A percentile compares a stretch with the other conserved stretches of the same genome.
Conservation (phyloP, 1,140 invertebrate genomes). For the Drosophila tristis region DNA sequence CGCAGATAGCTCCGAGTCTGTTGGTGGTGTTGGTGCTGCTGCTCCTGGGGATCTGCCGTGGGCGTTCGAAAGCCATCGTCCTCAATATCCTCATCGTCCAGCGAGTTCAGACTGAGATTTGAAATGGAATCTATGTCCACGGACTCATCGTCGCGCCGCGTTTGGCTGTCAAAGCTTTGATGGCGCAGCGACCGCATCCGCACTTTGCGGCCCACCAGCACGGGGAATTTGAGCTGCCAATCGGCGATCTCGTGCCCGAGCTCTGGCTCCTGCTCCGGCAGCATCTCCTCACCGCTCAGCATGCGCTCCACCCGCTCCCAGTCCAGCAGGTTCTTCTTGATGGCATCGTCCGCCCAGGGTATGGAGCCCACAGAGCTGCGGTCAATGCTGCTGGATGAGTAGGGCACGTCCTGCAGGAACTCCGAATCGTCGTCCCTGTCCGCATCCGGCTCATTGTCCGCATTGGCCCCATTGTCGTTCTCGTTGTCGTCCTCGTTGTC, state of each 20-base stretch:
- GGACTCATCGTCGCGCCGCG: conserved; percentile 18
- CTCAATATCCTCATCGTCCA: conserved; percentile 57
- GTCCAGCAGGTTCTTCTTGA: conserved; percentile 80
- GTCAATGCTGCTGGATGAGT: conserved; percentile 81
- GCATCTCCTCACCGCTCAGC: conserved; percentile 64
- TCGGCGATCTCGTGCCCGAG: conserved; percentile 74
- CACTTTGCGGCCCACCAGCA: conserved; percentile 35
- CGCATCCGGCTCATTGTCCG: conserved; percentile 21
- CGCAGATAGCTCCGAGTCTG: conserved; percentile 37
- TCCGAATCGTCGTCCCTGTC: conserved; percentile 75
- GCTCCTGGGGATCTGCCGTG: conserved; percentile 42
- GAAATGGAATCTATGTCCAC: conserved; percentile 68
- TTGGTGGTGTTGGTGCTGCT: conserved; percentile 26
- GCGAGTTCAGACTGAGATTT: conserved; percentile 69
- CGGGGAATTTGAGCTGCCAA: conserved; percentile 78
- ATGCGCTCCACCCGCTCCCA: conserved; percentile 81
- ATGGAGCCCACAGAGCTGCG: conserved; percentile 81
- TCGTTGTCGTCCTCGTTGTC: conserved; percentile 41
- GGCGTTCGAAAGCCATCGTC: conserved; percentile 70
- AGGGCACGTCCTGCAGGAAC: conserved; percentile 75
- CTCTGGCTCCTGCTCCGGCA: conserved; percentile 70
- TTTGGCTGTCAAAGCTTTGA: conserved; percentile 62
- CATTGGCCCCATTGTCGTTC: conserved; percentile 44
- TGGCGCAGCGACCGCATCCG: conserved; percentile 46
- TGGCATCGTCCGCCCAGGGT: conserved; percentile 83